Evolutionary conservation across 2,797 vertebrate genomes (phyloP).

Genomic region (Jordanella pulchra): DNA sequence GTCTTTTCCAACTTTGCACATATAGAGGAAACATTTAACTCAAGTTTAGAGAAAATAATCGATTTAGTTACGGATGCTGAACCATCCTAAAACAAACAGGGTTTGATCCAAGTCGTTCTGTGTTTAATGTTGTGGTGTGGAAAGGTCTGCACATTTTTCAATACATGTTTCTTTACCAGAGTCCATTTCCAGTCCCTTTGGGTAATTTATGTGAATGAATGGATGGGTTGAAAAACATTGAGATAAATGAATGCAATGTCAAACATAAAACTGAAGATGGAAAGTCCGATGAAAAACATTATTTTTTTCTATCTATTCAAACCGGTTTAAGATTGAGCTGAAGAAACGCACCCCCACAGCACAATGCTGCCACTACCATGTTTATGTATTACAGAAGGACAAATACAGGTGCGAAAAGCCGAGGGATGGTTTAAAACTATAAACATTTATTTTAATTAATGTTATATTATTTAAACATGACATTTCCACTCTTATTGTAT

Average conservation of each 20-base stretch:
- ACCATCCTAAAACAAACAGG: not conserved
- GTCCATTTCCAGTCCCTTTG: not conserved
- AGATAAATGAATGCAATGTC: not conserved
- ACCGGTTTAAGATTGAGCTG: not conserved
- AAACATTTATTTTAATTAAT: conserved; percentile 77
- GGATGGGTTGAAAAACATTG: not conserved
- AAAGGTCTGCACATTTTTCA: not conserved
- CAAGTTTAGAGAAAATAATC: not conserved
- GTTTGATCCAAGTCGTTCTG: not conserved
- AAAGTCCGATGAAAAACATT: not conserved
- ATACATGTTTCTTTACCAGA: not conserved
- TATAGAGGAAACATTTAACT: not conserved
- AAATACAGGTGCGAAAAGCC: conserved; percentile 4
- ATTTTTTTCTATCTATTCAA: not conserved
- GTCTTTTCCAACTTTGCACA: not conserved
- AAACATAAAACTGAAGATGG: not conserved
- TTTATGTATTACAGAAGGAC: not conserved
- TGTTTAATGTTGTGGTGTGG: not conserved
- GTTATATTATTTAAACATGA: conserved; percentile 70
- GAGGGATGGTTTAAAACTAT: conserved; percentile 40
- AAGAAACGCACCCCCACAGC: not conserved
- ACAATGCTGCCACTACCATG: not conserved
- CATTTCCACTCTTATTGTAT: conserved; percentile 57
- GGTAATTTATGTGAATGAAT: not conserved
- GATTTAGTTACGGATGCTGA: not conserved